Base-by-base conservation (phyloP, 2,797 vertebrate genomes). In the Clarias pachynema region DNA sequence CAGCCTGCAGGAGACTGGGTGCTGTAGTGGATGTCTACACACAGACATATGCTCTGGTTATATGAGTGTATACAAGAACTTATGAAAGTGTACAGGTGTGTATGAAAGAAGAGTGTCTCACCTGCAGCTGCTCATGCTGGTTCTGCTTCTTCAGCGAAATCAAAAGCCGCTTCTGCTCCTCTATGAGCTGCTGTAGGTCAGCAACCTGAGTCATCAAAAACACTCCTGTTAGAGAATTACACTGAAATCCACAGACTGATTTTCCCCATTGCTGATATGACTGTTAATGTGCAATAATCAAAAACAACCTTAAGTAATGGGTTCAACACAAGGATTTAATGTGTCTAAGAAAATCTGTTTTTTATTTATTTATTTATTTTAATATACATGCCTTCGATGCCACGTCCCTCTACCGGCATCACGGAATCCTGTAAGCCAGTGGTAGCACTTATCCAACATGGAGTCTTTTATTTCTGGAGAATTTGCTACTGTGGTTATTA, bases 131-230 rank as follows among this genome's bases (percentile, higher is more conserved):
- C 37, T 96, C 87, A 89, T 94, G 92, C 85, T 93, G 93, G 65
- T 96, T 89, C 89, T 95, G 93, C 26, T 96, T 96, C 89, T 92
- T 96, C 63, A 98, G 94, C 86, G 96, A 96, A 86, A 92, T 90
- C 91, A 98, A 89, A 62, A 95, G 96, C 89, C 95, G 93, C 6
- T 97, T 97, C 91, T 98, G 97, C 69, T 96, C 95, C 74, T 97
- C 95, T 0, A 96, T 95, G 80, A 96, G 94, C 53, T 66, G 92
- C 86, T 94, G 95, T 65, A 99, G 92, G 88, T 99, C 97, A 86
- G 95, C 93, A 22, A 94, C 93, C 98, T 99, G 81, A 0, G 34
- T 12, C 73, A 37, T 15, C 4, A 79, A 10, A 37, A 80, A 87
- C 9, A 3, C 37, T 24, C 73, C 53, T 40, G 40, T 57, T 66